These are phyloP conservation scores for Epizoanthus ramosus DNA, from an alignment of 92 coral and sea anemone genomes.

Conservation along the genomic window DNA sequence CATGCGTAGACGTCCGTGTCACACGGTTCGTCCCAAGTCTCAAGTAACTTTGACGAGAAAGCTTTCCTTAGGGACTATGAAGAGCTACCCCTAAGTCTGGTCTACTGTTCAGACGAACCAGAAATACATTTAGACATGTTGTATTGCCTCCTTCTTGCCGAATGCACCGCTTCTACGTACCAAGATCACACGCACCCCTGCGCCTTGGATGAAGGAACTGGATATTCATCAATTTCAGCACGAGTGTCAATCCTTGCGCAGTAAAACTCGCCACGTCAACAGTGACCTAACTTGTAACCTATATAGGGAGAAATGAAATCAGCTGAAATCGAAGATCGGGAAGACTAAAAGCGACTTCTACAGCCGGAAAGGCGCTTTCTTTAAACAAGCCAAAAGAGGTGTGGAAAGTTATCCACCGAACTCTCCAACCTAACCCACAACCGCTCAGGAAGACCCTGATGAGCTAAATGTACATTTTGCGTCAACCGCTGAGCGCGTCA, in stretches of 20 bases:
- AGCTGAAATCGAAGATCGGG: constrained; percentile 19
- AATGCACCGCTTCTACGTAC: constrained; percentile 41
- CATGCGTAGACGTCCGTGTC: constrained; percentile 18
- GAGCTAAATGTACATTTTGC: constrained; percentile 35
- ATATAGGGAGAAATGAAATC: constrained; percentile 10
- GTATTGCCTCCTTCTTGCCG: constrained; percentile 31
- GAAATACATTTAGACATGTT: constrained; percentile 30
- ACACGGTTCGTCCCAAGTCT: no score
- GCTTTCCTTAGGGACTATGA: no score
- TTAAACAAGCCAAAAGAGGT: constrained; percentile 48
- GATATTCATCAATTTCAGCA: constrained; percentile 6
- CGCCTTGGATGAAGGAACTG: constrained; percentile 43
- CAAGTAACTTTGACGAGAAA: no score
- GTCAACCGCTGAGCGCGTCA: constrained; percentile 31
- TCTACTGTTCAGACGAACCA: constrained; percentile 22
- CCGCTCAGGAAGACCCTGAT: constrained; percentile 26
- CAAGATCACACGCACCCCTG: constrained; percentile 46
- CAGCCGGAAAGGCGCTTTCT: constrained; percentile 40
- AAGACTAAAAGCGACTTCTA: constrained; percentile 13
- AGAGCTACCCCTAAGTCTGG: no score
- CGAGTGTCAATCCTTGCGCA: constrained; percentile 26
- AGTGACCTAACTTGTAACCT: constrained; percentile 10
- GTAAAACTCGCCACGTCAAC: background rate
- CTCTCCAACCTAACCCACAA: constrained; percentile 40
- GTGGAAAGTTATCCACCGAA: constrained; percentile 39